Evolutionary conservation across 37 sponge, comb jelly and placozoan genomes (phyloP), one percentile per base, ranked within the genome.

Genomic region (Chondrilla cf. caribensis): DNA sequence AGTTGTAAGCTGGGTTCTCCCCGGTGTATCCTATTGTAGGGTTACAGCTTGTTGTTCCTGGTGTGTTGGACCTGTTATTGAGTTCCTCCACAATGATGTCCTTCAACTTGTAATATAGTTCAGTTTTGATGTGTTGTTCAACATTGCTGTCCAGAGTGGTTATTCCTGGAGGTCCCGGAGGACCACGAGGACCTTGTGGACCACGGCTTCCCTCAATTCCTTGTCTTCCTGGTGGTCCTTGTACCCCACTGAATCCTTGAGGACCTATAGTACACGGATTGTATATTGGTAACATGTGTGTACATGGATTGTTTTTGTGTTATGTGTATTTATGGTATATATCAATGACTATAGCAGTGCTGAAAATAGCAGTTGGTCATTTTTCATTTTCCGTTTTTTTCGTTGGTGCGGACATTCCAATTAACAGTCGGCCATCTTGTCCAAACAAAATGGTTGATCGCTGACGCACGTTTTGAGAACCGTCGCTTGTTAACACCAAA

Each of bases 111-210:
- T 73, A n/a, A 18, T 73, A 43, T n/a, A 73, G 76, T 42, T 73
- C 76, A 40, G 76, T 43, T 73, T 73, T 73, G 44, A 73, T 73
- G 44, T 43, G 76, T n/a, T 18, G 9, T 37, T 40, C 44, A 36
- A 37, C 44, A 73, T 73, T 42, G 25, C 44, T n/a, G 6, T 42
- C 44, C 44, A 73, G 76, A n/a, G 24, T 39, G 21, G 43, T 73
- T 15, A 73, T 43, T 37, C 76, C 76, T 3, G 76, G 76, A 18
- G 76, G 76, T 43, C 76, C 76, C 21, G 21, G 17, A 40, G 76
- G 41, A 2, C 60, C 60, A 2, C 6, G 70, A 19, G 70, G 70
- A 17, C 70, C 70, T 55, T 55, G 57, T 19, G 57, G 57, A 42
- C 76, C 76, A 2, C 43, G 76, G 17, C 43, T n/a, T n/a, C 76